These are phyloP conservation scores for Lepidocyrtoides sp. DNA, from an alignment of 2,888 invertebrate genomes.

Conservation along the genomic window DNA sequence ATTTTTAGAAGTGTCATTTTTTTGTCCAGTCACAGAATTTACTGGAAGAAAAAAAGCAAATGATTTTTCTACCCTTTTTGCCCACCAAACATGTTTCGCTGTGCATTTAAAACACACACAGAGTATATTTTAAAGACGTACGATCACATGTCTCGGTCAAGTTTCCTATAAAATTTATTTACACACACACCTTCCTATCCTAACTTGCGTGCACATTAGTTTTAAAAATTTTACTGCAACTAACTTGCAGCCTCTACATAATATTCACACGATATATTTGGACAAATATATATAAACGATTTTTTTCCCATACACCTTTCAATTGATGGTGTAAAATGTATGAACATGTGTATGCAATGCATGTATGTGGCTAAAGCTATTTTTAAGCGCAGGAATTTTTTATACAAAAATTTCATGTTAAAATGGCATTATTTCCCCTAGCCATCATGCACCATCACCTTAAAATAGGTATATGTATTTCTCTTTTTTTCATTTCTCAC, in stretches of 20 bases:
- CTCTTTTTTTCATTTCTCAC: slow-evolving; percentile 58
- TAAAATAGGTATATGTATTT: neutral
- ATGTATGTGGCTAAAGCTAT: no score
- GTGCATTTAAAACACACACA: neutral
- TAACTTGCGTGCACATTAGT: slow-evolving; percentile 10
- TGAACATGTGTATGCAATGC: neutral
- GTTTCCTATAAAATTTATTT: slow-evolving; percentile 28
- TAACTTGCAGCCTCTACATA: no score
- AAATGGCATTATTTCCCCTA: slow-evolving; percentile 26
- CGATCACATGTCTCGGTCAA: slow-evolving; percentile 33
- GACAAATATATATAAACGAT: neutral
- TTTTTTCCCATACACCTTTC: slow-evolving; percentile 48
- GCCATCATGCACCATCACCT: neutral
- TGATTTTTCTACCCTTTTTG: slow-evolving; percentile 32
- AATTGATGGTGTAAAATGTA: slow-evolving; percentile 47
- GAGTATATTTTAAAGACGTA: slow-evolving; percentile 14
- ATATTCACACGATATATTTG: slow-evolving; percentile 34
- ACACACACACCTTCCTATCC: slow-evolving; percentile 56
- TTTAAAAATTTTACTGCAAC: slow-evolving; percentile 40
- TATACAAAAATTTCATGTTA: slow-evolving; percentile 29
- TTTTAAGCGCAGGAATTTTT: slow-evolving; percentile 25
- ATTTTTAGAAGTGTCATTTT: slow-evolving; percentile 21
- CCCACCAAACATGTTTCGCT: neutral
- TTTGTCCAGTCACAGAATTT: slow-evolving; percentile 22
- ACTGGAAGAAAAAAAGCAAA: neutral